phyloP scores from a whole-genome alignment of 2,113 vertebrate genomes.

The Panthera leo region DNA sequence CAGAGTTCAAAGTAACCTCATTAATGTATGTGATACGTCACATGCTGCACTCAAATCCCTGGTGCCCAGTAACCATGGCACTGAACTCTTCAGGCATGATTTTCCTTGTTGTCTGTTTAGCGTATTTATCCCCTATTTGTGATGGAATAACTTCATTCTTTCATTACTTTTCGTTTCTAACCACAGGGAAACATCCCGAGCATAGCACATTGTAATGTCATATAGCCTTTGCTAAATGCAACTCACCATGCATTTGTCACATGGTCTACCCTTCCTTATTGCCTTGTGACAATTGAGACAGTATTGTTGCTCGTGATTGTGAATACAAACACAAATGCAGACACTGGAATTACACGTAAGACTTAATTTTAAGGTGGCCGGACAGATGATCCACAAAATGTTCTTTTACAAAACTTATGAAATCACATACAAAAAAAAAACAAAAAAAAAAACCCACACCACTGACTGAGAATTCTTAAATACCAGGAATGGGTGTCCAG shows the following conservation, averaged over 20 bases:
- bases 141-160: not conserved
- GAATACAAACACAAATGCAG: not conserved
- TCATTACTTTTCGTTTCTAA: not conserved
- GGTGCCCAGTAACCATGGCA: fast-evolving
- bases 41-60: not conserved
- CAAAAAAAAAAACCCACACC: not conserved
- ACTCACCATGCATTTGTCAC: not conserved
- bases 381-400: not conserved
- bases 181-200: not conserved
- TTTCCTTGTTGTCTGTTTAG: no score
- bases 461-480: not conserved
- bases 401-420: not conserved
- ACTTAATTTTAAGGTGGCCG: not conserved
- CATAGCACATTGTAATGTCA: not conserved
- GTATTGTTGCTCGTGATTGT: not conserved
- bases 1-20: not conserved
- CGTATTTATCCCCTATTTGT: fast-evolving
- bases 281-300: not conserved
- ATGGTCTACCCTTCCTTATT: not conserved
- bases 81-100: fast-evolving
- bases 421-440: not conserved
- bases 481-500: not conserved
- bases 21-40: not conserved
- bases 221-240: not conserved
- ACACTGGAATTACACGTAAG: not conserved